Conservation (phyloP, 2,888 invertebrate species). For the Drosophila mercatorum region DNA sequence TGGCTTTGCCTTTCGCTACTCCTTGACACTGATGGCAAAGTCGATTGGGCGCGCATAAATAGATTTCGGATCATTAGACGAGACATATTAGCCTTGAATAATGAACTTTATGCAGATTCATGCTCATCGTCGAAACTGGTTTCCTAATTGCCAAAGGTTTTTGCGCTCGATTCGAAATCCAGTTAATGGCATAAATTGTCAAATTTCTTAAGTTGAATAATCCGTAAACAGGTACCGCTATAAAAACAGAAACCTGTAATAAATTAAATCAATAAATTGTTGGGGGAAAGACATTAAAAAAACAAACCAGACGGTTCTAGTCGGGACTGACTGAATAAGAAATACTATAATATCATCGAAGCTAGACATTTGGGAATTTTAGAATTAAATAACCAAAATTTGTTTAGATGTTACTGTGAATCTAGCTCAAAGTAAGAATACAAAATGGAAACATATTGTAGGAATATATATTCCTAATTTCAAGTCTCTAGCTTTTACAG, state of each 20-base stretch:
- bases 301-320: not conserved
- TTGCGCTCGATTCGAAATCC: conserved; percentile 21
- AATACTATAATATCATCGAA: no score
- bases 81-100: conserved; percentile 15
- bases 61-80: conserved; percentile 28
- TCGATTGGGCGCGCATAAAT: conserved; percentile 23
- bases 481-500: not conserved
- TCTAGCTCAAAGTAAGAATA: not conserved
- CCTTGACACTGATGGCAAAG: conserved; percentile 32
- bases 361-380: no score
- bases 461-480: not conserved
- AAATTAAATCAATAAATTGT: not conserved
- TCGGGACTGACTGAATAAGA: no score
- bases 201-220: conserved; percentile 23
- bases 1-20: conserved; percentile 7
- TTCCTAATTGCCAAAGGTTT: conserved; percentile 16
- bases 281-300: conserved; percentile 5
- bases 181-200: conserved; percentile 40
- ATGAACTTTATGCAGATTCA: conserved; percentile 33
- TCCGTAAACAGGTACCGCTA: conserved; percentile 28
- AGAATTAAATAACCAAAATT: no score
- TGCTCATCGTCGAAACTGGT: conserved; percentile 23
- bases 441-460: not conserved
- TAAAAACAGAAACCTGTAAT: conserved; percentile 1
- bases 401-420: no score